Conservation (phyloP, 2,888 invertebrate genomes). For the Heliconius cydno region DNA sequence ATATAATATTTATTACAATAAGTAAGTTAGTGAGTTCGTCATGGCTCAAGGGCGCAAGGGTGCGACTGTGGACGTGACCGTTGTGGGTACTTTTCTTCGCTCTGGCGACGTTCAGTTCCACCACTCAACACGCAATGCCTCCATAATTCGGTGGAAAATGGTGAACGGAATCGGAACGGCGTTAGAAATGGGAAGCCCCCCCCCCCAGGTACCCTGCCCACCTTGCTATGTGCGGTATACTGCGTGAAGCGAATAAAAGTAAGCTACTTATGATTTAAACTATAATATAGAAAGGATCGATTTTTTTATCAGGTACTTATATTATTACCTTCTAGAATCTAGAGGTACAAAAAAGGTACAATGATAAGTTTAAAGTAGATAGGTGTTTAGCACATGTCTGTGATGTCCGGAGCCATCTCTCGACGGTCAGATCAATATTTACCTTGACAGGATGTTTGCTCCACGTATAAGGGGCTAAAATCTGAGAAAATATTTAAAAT, state of each 20-base stretch:
- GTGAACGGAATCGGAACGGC: too few relatives aligned
- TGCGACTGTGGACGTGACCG: too few relatives aligned
- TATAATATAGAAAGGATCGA: background rate
- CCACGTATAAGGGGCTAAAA: conserved; percentile 71
- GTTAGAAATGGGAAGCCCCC: too few relatives aligned
- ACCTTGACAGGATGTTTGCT: conserved; percentile 78
- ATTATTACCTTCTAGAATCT: background rate
- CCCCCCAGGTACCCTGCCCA: too few relatives aligned
- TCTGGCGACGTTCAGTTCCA: too few relatives aligned
- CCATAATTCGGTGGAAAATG: too few relatives aligned
- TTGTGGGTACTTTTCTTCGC: too few relatives aligned
- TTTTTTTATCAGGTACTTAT: background rate
- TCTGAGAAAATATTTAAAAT: conserved; percentile 73
- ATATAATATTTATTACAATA: background rate
- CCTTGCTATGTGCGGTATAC: too few relatives aligned
- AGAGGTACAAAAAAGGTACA: conserved; percentile 24
- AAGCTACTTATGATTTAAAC: background rate
- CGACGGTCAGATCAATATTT: conserved; percentile 70
- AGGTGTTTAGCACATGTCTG: conserved; percentile 71
- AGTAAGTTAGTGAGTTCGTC: background rate
- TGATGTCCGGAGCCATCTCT: conserved; percentile 61
- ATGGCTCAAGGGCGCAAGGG: too few relatives aligned
- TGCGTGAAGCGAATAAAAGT: background rate
- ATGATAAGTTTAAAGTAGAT: conserved; percentile 56
- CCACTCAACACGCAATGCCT: too few relatives aligned